These are phyloP conservation scores for Choreutis nemorana DNA, from an alignment of 2,888 invertebrate genomes.

Conservation along the genomic window DNA sequence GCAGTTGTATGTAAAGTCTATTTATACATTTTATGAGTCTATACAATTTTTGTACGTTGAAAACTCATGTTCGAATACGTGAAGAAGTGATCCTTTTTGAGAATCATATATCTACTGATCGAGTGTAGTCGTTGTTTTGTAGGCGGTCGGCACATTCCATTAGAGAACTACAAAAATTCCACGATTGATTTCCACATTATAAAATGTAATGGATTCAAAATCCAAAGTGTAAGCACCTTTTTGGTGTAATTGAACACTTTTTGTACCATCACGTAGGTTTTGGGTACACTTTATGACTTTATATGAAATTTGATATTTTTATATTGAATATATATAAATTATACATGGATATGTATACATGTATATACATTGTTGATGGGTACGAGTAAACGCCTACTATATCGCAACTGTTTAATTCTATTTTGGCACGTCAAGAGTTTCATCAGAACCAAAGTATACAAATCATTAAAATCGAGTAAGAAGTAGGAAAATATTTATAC, in stretches of 20 bases:
- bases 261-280: constrained; percentile 67
- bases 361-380: constrained; percentile 66
- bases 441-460: constrained; percentile 67
- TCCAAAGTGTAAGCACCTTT: constrained; percentile 52
- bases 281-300: constrained; percentile 68
- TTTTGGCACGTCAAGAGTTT: constrained; percentile 64
- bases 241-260: constrained; percentile 54
- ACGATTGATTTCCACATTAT: constrained; percentile 61
- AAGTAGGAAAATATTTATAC: constrained; percentile 66
- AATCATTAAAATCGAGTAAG: constrained; percentile 65
- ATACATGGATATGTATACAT: constrained; percentile 66
- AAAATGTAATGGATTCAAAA: constrained; percentile 56
- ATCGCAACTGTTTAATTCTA: constrained; percentile 66
- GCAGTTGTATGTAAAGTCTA: constrained; percentile 63
- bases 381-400: constrained; percentile 62
- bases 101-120: constrained; percentile 61
- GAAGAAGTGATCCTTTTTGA: constrained; percentile 62
- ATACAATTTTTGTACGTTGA: constrained; percentile 63
- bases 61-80: constrained; percentile 54
- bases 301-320: constrained; percentile 67
- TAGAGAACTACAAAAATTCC: constrained; percentile 58
- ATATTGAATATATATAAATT: constrained; percentile 67
- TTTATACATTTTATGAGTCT: constrained; percentile 66
- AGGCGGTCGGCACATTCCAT: constrained; percentile 66
- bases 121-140: constrained; percentile 53